Conservation (phyloP, 2,113 vertebrate genomes). For the Pantherophis guttatus region DNA sequence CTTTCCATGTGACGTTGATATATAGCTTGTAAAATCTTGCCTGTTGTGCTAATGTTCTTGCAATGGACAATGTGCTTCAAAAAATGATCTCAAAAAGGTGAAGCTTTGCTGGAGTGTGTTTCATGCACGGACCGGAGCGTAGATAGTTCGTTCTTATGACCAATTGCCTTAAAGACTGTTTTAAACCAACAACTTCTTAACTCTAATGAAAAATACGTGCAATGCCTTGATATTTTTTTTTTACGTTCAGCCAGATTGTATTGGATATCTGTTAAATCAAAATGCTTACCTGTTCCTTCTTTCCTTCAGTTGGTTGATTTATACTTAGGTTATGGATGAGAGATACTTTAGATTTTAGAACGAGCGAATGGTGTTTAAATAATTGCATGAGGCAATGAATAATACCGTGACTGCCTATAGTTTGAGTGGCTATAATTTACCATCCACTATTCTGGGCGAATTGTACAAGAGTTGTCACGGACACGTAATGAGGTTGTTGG, state of each 20-base stretch:
- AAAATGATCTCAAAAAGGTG: constrained; percentile 26
- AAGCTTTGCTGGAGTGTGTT: not conserved
- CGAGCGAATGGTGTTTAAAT: not conserved
- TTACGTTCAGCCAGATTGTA: not conserved
- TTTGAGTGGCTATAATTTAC: not conserved
- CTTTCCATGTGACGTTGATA: constrained; percentile 36
- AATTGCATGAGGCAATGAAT: not conserved
- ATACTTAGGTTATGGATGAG: not conserved
- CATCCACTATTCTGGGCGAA: not conserved
- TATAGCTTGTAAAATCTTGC: constrained; percentile 13
- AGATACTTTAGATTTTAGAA: not conserved
- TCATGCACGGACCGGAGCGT: not conserved
- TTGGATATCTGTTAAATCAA: not conserved
- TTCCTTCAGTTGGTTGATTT: not conserved
- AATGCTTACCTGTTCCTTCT: not conserved
- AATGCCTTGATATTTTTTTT: not conserved
- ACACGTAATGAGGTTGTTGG: not conserved
- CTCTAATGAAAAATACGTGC: not conserved
- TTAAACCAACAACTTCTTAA: not conserved
- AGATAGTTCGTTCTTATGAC: not conserved
- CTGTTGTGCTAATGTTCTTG: constrained; percentile 20
- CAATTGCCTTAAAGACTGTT: not conserved
- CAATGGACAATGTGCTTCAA: constrained; percentile 18
- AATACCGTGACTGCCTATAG: not conserved
- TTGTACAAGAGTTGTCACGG: not conserved